Evolutionary conservation across 2,888 invertebrate genomes (phyloP).

Genomic region (Sarcophaga caerulescens): DNA sequence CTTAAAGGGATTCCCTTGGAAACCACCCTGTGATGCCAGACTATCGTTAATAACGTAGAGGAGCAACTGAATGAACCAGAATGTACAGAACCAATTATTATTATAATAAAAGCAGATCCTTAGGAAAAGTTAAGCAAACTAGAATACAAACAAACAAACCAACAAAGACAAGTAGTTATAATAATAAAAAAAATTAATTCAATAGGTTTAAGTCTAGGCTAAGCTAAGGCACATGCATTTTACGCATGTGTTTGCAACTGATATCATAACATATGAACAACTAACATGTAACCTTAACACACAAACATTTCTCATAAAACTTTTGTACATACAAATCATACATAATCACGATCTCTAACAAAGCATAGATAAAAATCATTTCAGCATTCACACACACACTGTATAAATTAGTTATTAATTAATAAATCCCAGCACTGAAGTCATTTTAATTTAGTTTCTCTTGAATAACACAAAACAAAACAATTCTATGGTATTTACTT

Average conservation of each 20-base stretch:
- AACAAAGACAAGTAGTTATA: slow-evolving; percentile 65
- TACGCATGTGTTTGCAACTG: slow-evolving; percentile 41
- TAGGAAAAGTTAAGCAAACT: neutral
- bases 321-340: slow-evolving; percentile 31
- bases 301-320: neutral
- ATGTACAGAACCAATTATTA: slow-evolving; percentile 62
- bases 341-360: slow-evolving; percentile 41
- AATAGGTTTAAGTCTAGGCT: slow-evolving; percentile 15
- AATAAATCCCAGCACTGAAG: slow-evolving; percentile 58
- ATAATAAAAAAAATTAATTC: slow-evolving; percentile 9
- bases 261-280: neutral
- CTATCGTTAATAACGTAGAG: slow-evolving; percentile 51
- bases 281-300: too few species aligned
- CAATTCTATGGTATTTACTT: slow-evolving; percentile 23
- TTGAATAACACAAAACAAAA: too few species aligned
- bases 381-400: neutral
- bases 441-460: slow-evolving; percentile 39
- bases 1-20: slow-evolving; percentile 69
- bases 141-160: slow-evolving; percentile 28
- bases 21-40: slow-evolving; percentile 77
- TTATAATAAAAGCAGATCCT: neutral
- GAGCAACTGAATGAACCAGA: neutral
- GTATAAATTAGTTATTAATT: slow-evolving; percentile 45
- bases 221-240: slow-evolving; percentile 54
- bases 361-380: slow-evolving; percentile 1